Percentiles rank a stretch among this genome's conserved stretches.
Evolutionary conservation across 2,888 invertebrate species (phyloP).

Genomic region (Caradrina kadenii): DNA sequence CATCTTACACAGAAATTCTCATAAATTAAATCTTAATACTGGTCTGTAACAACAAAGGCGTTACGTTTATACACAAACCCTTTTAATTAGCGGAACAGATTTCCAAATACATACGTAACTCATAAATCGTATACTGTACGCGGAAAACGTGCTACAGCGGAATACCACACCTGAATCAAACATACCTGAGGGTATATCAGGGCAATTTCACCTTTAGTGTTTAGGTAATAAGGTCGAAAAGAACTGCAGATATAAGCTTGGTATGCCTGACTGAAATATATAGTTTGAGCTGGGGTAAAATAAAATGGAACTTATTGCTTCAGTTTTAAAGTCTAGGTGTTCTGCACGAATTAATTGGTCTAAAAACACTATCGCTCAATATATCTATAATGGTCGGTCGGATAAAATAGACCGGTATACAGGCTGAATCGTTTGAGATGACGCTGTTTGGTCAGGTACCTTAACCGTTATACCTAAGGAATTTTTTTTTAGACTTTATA

Average conservation of each 20-base stretch:
- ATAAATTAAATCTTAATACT: conserved; percentile 32
- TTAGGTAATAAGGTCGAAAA: neutral
- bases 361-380: conserved; percentile 15
- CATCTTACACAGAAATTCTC: conserved; percentile 15
- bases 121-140: conserved; percentile 59
- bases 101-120: conserved; percentile 57
- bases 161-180: conserved; percentile 28
- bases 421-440: neutral
- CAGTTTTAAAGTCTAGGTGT: neutral
- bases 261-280: neutral
- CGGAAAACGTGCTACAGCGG: conserved; percentile 51
- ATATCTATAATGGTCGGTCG: conserved; percentile 25
- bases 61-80: conserved; percentile 44
- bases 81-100: conserved; percentile 63
- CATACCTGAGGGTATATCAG: neutral
- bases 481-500: no score
- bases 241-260: conserved; percentile 24
- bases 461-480: no score
- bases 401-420: conserved; percentile 34
- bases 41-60: conserved; percentile 25
- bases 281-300: conserved; percentile 4
- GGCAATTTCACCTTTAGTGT: neutral
- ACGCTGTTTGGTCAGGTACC: neutral
- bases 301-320: conserved; percentile 8
- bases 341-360: neutral